These are phyloP conservation scores for Chrysomallon squamiferum DNA, from an alignment of 1,140 invertebrate species.

Conservation along the genomic window DNA sequence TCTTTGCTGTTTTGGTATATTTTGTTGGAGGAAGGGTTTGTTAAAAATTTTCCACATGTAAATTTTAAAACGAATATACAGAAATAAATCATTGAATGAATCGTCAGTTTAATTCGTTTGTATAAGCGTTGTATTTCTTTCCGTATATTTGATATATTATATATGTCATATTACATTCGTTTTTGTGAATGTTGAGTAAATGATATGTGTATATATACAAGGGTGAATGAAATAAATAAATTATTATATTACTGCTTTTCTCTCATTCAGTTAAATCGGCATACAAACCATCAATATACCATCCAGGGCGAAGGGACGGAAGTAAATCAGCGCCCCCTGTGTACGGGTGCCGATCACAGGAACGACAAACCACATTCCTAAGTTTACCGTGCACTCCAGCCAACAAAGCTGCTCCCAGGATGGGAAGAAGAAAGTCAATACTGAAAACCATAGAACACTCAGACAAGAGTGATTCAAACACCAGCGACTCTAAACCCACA, in stretches of 20 bases:
- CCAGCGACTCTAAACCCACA: not conserved
- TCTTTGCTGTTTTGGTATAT: too few relatives aligned
- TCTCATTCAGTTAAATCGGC: slow-evolving; percentile 43
- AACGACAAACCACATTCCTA: not conserved
- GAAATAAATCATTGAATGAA: too few relatives aligned
- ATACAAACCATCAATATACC: slow-evolving; percentile 37
- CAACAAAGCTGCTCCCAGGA: slow-evolving; percentile 12
- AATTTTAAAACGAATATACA: too few relatives aligned
- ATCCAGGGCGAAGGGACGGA: slow-evolving; percentile 15
- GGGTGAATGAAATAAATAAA: not conserved
- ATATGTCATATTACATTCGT: too few relatives aligned
- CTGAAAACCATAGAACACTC: too few relatives aligned
- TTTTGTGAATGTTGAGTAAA: not conserved
- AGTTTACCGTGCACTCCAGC: slow-evolving; percentile 8
- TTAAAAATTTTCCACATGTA: too few relatives aligned
- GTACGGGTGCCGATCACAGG: not conserved
- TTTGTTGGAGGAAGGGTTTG: too few relatives aligned
- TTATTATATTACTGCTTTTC: too few relatives aligned
- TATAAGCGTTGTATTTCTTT: too few relatives aligned
- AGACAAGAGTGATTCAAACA: too few relatives aligned
- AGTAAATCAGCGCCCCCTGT: slow-evolving; percentile 6
- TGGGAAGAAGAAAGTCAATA: slow-evolving; percentile 9
- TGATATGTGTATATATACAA: not conserved
- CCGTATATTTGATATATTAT: too few relatives aligned
- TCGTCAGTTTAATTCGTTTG: too few relatives aligned